Evolutionary conservation across 2,888 invertebrate species (phyloP).

Genomic region (Gymnocheta viridis): DNA sequence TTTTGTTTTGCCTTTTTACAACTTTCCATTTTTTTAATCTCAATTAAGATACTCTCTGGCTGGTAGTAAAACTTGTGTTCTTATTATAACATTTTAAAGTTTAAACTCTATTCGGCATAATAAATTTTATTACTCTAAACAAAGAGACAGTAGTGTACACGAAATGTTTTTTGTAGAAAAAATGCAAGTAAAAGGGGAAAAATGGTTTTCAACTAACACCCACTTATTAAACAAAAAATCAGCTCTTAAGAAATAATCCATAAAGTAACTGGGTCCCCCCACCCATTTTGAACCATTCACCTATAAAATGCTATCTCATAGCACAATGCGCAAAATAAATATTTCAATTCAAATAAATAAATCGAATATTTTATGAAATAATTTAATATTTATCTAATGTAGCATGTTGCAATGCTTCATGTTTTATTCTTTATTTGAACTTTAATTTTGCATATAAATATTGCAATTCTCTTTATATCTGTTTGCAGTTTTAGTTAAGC

Average conservation of each 20-base stretch:
- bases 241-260: slow-evolving; percentile 1
- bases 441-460: slow-evolving; percentile 8
- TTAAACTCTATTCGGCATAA: neutral
- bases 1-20: neutral
- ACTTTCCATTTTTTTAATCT: too few species aligned
- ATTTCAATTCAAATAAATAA: slow-evolving; percentile 19
- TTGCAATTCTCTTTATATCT: neutral
- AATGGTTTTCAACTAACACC: slow-evolving; percentile 36
- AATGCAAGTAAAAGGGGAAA: neutral
- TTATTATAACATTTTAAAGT: neutral
- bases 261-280: slow-evolving; percentile 46
- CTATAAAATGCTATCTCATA: slow-evolving; percentile 2
- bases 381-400: slow-evolving; percentile 20
- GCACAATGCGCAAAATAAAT: slow-evolving; percentile 6
- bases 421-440: slow-evolving; percentile 21
- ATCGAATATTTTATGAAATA: slow-evolving; percentile 31
- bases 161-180: neutral
- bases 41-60: too few species aligned
- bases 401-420: neutral
- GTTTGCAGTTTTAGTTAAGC: neutral
- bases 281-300: slow-evolving; percentile 55
- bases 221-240: slow-evolving; percentile 7
- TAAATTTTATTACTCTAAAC: neutral
- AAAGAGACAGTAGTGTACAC: neutral
- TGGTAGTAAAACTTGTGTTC: neutral